Base-by-base conservation (phyloP, 1,140 invertebrate genomes). In the Drosophila sp. region DNA sequence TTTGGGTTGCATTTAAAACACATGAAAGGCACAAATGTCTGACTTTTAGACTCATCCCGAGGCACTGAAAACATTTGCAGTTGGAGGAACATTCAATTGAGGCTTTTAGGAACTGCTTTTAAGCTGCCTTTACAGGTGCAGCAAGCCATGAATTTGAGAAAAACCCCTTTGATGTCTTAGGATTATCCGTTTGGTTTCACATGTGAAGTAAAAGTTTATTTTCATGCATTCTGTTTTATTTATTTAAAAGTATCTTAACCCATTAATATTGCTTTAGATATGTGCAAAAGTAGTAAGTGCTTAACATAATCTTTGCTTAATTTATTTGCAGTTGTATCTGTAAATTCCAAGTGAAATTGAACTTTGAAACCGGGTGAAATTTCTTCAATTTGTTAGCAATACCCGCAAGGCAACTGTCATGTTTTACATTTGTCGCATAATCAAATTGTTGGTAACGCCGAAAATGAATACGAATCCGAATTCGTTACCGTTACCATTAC, bases 391-490 rank as follows among this genome's bases (percentile, higher is more conserved):
- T 48, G 50, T 34, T 14, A 8, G 11, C 14, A 36, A 11, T 50
- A n/a, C 70, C 70, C 70, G 21, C 16, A 38, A 61, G 63, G 64
- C 46, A 58, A 45, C 63, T 72, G 70, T 72, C 70, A 72, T 72
- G 70, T 72, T 72, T 53, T 54, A 72, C 70, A 72, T 72, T 72
- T 72, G 64, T 72, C 70, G 61, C 70, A 67, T 72, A 72, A 72
- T 72, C 70, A 67, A 72, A 59, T 72, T 72, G 63, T 67, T 67
- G 54, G 64, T 59, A 58, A 59, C 53, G 40, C 41, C 34, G 63
- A 34, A 62, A 56, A n/a, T 38, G 57, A 38, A 36, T 27, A 21
- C 27, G 53, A 36, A 63, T 64, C 29, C n/a, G n/a, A n/a, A n/a
- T n/a, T n/a, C n/a, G n/a, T n/a, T n/a, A n/a, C n/a, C n/a, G n/a